Evolutionary conservation across 2,113 vertebrate genomes (phyloP).

Genomic region (Spermophilus dauricus): DNA sequence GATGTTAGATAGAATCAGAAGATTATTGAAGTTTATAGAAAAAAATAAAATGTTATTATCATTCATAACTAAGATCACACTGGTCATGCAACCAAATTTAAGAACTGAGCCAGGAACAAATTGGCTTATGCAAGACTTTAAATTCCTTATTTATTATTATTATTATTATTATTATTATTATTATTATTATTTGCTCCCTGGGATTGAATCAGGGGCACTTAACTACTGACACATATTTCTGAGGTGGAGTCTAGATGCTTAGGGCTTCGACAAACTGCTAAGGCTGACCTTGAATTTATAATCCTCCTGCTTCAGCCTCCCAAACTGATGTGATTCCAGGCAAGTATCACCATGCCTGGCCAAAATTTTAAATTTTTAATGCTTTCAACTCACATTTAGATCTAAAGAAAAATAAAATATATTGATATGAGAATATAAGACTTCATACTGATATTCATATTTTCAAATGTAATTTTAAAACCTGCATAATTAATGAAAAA

Average conservation of each 20-base stretch:
- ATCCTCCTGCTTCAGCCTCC: too few species aligned
- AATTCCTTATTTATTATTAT: too few species aligned
- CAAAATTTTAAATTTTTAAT: background rate
- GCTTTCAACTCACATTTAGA: background rate
- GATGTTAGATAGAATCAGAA: background rate
- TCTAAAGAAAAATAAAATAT: background rate
- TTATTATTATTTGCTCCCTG: too few species aligned
- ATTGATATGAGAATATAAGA: background rate
- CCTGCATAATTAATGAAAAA: background rate
- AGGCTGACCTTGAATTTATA: too few species aligned
- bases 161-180: too few species aligned
- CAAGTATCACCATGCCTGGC: too few species aligned
- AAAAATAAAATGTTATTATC: background rate
- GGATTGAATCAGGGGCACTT: too few species aligned
- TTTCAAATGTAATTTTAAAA: background rate
- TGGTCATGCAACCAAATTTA: background rate
- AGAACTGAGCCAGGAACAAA: background rate
- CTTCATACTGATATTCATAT: background rate
- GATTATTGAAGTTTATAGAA: background rate
- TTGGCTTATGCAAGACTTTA: background rate
- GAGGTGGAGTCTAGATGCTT: too few species aligned
- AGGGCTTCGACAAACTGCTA: too few species aligned
- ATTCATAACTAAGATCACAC: background rate
- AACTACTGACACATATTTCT: too few species aligned
- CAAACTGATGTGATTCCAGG: too few species aligned